Evolutionary conservation across 1,140 invertebrate species (phyloP).

Genomic region (Drosophila novamexicana): DNA sequence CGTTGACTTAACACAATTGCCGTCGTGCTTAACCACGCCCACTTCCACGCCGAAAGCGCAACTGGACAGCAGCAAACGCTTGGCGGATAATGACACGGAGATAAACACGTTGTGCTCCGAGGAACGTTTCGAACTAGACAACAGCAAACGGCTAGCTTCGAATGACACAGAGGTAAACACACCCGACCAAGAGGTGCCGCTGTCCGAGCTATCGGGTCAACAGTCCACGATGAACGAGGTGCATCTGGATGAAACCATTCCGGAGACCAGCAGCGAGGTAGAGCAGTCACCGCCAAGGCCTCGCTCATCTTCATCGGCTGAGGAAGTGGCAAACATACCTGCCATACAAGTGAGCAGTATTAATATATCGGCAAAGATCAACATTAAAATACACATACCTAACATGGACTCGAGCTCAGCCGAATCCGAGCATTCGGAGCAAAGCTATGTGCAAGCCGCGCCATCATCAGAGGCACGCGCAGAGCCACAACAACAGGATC

Average conservation of each 20-base stretch:
- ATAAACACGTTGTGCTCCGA: conserved; percentile 37
- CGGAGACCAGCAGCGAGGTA: conserved; percentile 60
- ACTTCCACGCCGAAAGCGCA: neutral
- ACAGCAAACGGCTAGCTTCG: neutral
- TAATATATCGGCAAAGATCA: conserved; percentile 81
- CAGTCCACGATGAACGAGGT: conserved; percentile 21
- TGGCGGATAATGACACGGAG: conserved; percentile 61
- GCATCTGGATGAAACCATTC: conserved; percentile 57
- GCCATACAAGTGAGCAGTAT: conserved; percentile 69
- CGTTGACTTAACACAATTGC: conserved; percentile 28
- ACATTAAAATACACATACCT: conserved; percentile 78
- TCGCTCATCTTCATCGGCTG: neutral
- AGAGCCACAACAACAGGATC: neutral
- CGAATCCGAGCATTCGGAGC: conserved; percentile 25
- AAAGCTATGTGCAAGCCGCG: neutral
- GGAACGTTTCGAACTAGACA: conserved; percentile 2
- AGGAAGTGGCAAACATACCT: neutral
- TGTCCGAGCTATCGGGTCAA: neutral
- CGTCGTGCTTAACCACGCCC: neutral
- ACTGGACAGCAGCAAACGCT: conserved; percentile 39
- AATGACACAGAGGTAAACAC: conserved; percentile 33
- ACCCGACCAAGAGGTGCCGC: conserved; percentile 14
- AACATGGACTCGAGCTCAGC: conserved; percentile 43
- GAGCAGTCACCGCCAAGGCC: conserved; percentile 29
- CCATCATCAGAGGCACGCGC: neutral